Conservation (phyloP, 2,113 vertebrate species). For the Sinocyclocheilus rhinocerous region DNA sequence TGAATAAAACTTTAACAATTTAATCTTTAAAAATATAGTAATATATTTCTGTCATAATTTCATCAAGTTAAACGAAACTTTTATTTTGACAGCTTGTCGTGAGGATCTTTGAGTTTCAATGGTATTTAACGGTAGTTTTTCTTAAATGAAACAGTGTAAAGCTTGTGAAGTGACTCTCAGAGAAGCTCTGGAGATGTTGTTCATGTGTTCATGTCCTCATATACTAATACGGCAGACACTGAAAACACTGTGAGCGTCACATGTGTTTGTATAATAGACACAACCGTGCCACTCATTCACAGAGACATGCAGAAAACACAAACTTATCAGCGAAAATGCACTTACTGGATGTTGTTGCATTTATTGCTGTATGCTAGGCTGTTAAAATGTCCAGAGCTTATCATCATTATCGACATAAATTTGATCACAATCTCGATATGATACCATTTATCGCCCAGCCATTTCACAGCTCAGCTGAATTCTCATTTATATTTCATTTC, state of each 20-base stretch:
- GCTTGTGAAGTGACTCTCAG: too few species aligned
- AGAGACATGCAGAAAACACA: neutral
- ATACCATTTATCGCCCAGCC: neutral
- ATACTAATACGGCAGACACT: neutral
- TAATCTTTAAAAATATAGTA: too few species aligned
- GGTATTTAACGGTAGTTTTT: too few species aligned
- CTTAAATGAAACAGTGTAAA: too few species aligned
- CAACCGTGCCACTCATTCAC: neutral
- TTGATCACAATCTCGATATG: neutral
- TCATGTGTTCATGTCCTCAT: neutral
- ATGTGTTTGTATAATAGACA: neutral
- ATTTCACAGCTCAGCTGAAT: neutral
- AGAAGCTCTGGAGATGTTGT: too few species aligned
- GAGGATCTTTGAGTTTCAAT: too few species aligned
- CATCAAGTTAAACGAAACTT: too few species aligned
- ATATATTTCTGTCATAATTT: too few species aligned
- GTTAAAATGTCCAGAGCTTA: neutral
- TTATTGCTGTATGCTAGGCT: neutral
- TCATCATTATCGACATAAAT: neutral
- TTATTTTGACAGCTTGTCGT: too few species aligned
- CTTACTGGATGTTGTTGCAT: neutral
- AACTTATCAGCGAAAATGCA: neutral
- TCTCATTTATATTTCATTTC: neutral
- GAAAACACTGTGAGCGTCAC: neutral
- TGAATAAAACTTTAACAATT: too few species aligned